A percentile compares a stretch with the other conserved stretches of the same genome.
These are phyloP conservation scores for Callipepla squamata DNA, from an alignment of 2,113 vertebrate species.

Conservation along the genomic window DNA sequence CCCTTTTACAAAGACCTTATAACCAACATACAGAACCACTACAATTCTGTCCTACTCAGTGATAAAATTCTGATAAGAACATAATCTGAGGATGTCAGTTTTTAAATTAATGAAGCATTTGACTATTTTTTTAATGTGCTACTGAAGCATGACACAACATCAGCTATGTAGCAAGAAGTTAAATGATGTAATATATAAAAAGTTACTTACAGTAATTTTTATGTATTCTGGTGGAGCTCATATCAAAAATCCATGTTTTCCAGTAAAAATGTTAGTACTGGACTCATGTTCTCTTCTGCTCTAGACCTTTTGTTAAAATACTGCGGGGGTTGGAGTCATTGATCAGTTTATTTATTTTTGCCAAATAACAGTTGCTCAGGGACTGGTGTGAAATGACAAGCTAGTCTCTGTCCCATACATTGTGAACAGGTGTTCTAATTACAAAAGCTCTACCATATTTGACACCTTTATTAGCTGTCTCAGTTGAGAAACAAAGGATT, in stretches of 20 bases:
- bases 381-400: slow-evolving; percentile 33
- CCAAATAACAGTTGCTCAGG: not conserved
- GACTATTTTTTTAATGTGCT: not conserved
- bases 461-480: slow-evolving; percentile 63
- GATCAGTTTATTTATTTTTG: not conserved
- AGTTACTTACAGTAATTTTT: not conserved
- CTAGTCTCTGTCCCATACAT: slow-evolving; percentile 28
- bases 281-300: not conserved
- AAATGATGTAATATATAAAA: not conserved
- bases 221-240: not conserved
- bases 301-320: not conserved
- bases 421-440: slow-evolving; percentile 53
- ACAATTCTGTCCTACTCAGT: not conserved
- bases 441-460: slow-evolving; percentile 37
- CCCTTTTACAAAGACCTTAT: not conserved
- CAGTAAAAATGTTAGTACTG: not conserved
- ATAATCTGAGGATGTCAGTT: not conserved
- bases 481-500: slow-evolving; percentile 50
- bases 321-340: accelerated
- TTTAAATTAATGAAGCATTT: not conserved
- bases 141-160: not conserved
- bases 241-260: not conserved
- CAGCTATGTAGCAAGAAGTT: not conserved
- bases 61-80: not conserved
- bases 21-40: not conserved